Percentiles rank a stretch among this genome's conserved stretches.
Evolutionary conservation across 2,888 invertebrate species (phyloP).

Genomic region (Sabellastarte sp.): DNA sequence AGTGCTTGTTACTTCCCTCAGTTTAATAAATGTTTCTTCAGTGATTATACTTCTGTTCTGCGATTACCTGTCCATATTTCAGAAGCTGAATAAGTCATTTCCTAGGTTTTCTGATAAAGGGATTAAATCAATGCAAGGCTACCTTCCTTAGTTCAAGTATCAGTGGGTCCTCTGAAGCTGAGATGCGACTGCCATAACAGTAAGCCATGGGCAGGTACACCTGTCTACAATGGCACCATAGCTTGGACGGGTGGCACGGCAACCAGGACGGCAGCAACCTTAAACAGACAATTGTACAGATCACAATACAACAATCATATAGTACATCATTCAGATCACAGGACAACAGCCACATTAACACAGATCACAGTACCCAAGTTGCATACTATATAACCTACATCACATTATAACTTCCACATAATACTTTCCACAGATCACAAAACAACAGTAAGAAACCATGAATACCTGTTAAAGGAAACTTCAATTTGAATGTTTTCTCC

Average conservation of each 20-base stretch:
- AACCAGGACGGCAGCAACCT: slow-evolving; percentile 44
- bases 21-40: too few relatives aligned
- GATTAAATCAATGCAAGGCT: not conserved
- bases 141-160: slow-evolving; percentile 39
- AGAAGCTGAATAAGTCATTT: too few relatives aligned
- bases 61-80: too few relatives aligned
- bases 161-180: slow-evolving; percentile 35
- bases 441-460: too few relatives aligned
- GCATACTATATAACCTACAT: not conserved
- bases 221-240: slow-evolving; percentile 53
- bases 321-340: not conserved
- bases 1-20: too few relatives aligned
- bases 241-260: slow-evolving; percentile 47
- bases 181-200: slow-evolving; percentile 41
- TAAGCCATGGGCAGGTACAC: slow-evolving; percentile 50
- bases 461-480: too few relatives aligned
- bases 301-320: not conserved
- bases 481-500: too few relatives aligned
- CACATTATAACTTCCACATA: too few relatives aligned
- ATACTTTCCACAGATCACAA: too few relatives aligned
- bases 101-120: too few relatives aligned
- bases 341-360: not conserved
- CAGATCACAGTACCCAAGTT: not conserved
- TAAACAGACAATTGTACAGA: slow-evolving; percentile 28
- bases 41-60: too few relatives aligned